Evolutionary conservation across 2,113 vertebrate species (phyloP).

Genomic region (Butorides virescens): DNA sequence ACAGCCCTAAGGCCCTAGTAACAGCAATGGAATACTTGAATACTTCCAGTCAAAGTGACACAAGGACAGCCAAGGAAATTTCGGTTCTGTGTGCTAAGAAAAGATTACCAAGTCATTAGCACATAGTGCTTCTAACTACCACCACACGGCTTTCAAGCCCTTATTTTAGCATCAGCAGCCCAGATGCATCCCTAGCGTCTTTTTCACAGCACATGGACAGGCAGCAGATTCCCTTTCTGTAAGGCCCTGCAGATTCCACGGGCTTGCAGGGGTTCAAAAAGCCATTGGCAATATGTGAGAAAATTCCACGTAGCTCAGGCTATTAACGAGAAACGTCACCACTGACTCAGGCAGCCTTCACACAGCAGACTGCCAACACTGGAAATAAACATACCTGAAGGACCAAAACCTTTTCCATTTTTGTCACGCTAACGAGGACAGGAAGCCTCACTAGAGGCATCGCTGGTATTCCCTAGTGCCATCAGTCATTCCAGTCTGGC

Average conservation of each 20-base stretch:
- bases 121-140: not conserved
- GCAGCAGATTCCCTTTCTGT: no score
- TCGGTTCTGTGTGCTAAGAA: not conserved
- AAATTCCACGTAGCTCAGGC: rapidly evolving
- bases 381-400: not conserved
- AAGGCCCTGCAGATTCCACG: not conserved
- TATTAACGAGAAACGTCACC: not conserved
- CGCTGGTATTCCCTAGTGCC: not conserved
- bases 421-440: not conserved
- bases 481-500: no score
- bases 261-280: not conserved
- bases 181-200: rapidly evolving
- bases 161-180: not conserved
- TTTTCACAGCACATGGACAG: not conserved
- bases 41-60: no score
- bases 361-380: not conserved
- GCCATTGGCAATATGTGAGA: not conserved
- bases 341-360: not conserved
- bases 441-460: not conserved
- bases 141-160: not conserved
- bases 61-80: not conserved
- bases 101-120: not conserved
- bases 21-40: not conserved
- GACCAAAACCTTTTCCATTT: no score
- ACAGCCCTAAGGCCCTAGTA: not conserved